Evolutionary conservation across 2,113 vertebrate genomes (phyloP).

Genomic region (Dolichallabes microphthalmus): DNA sequence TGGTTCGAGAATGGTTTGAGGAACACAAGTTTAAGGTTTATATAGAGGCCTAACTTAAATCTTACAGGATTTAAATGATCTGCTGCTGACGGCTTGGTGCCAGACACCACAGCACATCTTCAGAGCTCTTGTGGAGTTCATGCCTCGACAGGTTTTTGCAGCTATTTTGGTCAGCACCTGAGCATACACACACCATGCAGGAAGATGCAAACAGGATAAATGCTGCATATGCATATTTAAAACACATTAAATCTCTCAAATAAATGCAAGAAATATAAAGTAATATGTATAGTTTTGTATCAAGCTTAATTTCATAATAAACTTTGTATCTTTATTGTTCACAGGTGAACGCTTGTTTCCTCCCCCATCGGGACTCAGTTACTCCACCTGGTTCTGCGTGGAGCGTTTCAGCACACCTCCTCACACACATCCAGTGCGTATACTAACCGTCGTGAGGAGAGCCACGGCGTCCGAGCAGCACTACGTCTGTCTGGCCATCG

Average conservation of each 20-base stretch:
- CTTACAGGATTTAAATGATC: too few species aligned
- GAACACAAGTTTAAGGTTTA: too few species aligned
- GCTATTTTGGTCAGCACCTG: neutral
- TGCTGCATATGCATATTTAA: neutral
- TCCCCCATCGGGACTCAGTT: slow-evolving; percentile 92
- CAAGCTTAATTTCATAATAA: neutral
- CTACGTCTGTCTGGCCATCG: slow-evolving; percentile 87
- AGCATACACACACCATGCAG: neutral
- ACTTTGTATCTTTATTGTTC: neutral
- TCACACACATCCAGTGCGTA: slow-evolving; percentile 85
- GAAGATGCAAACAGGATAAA: neutral
- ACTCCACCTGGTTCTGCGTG: slow-evolving; percentile 95
- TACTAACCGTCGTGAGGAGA: slow-evolving; percentile 87
- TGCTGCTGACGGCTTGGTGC: too few species aligned
- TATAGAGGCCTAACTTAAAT: too few species aligned
- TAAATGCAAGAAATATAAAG: neutral
- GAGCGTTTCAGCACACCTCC: slow-evolving; percentile 85
- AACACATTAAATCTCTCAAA: neutral
- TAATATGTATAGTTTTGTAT: neutral
- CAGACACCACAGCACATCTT: too few species aligned
- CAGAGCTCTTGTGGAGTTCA: too few species aligned
- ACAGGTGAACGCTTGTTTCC: slow-evolving; percentile 93
- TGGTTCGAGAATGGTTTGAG: too few species aligned
- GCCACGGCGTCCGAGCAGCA: slow-evolving; percentile 95
- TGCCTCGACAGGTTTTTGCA: too few species aligned